phyloP scores from a whole-genome alignment of 2,797 vertebrate species.

The Choloepus didactylus region DNA sequence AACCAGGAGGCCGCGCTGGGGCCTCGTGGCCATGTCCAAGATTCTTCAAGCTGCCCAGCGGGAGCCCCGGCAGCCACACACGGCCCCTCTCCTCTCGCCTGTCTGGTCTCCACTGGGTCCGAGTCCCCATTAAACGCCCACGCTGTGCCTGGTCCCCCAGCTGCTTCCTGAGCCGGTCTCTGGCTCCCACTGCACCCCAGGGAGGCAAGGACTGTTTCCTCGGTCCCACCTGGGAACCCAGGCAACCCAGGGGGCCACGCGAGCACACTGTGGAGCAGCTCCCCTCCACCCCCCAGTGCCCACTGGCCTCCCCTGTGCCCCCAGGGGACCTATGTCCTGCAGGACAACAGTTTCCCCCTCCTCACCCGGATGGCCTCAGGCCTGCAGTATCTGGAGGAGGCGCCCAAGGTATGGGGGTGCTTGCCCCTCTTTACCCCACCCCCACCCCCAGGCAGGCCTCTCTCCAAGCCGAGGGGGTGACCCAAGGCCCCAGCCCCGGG shows the following conservation, averaged over 20 bases:
- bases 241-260: neutral
- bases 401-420: slow-evolving; percentile 90
- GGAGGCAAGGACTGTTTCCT: neutral
- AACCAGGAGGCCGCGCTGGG: neutral
- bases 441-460: neutral
- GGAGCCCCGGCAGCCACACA: fast-evolving
- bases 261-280: too few species aligned
- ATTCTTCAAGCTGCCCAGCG: neutral
- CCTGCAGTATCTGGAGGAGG: slow-evolving; percentile 93
- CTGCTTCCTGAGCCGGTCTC: neutral
- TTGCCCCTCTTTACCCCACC: neutral
- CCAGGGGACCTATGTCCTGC: slow-evolving; percentile 94
- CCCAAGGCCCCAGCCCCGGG: neutral
- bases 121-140: fast-evolving
- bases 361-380: slow-evolving; percentile 91
- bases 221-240: neutral
- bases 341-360: slow-evolving; percentile 92
- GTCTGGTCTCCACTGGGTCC: neutral
- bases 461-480: neutral
- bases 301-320: neutral
- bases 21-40: fast-evolving
- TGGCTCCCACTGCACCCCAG: neutral
- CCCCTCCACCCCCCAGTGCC: neutral
- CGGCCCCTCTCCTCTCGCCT: neutral
- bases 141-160: fast-evolving